Percentiles rank a stretch among this genome's conserved stretches.
phyloP scores from a whole-genome alignment of 2,888 invertebrate species.

The Helicoverpa assulta region DNA sequence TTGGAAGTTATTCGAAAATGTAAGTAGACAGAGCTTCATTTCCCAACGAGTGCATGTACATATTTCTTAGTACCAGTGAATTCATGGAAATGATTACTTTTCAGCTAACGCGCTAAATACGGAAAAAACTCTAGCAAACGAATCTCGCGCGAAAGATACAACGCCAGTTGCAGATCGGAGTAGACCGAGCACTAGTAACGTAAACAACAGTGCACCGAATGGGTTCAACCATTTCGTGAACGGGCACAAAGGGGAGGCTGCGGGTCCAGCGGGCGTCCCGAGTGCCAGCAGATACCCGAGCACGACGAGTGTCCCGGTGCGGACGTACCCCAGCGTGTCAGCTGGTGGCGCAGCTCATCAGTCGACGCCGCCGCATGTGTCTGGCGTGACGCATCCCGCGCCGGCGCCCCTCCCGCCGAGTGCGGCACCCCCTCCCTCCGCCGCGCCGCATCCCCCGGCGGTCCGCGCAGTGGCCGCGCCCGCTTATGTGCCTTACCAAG shows the following conservation, averaged over 20 bases:
- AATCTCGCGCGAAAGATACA: slow-evolving; percentile 37
- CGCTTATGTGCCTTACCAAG: slow-evolving; percentile 55
- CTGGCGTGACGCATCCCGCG: slow-evolving; percentile 5
- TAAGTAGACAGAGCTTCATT: slow-evolving; percentile 30
- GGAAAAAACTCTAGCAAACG: slow-evolving; percentile 18
- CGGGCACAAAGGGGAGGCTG: slow-evolving; percentile 29
- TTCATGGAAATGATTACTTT: slow-evolving; percentile 12
- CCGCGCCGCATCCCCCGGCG: slow-evolving; percentile 9
- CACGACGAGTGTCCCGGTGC: slow-evolving; percentile 21
- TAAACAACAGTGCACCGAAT: slow-evolving; percentile 25
- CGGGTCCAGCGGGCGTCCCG: slow-evolving; percentile 6
- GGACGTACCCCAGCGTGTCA: slow-evolving; percentile 33
- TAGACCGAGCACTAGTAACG: slow-evolving; percentile 33
- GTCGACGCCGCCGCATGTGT: slow-evolving; percentile 13
- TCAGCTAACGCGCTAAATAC: slow-evolving; percentile 17
- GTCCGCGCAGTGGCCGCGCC: slow-evolving; percentile 36
- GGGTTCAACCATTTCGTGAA: slow-evolving; percentile 41
- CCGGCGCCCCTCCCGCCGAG: slow-evolving; percentile 2
- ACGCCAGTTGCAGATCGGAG: slow-evolving; percentile 9
- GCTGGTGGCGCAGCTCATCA: slow-evolving; percentile 6
- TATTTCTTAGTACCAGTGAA: too few species aligned
- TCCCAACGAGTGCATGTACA: background rate
- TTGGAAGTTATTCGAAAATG: slow-evolving; percentile 47
- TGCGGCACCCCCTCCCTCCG: background rate
- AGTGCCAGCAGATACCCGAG: slow-evolving; percentile 36